These are phyloP conservation scores for Cheilosia soror DNA, from an alignment of 2,888 invertebrate genomes.

Conservation along the genomic window DNA sequence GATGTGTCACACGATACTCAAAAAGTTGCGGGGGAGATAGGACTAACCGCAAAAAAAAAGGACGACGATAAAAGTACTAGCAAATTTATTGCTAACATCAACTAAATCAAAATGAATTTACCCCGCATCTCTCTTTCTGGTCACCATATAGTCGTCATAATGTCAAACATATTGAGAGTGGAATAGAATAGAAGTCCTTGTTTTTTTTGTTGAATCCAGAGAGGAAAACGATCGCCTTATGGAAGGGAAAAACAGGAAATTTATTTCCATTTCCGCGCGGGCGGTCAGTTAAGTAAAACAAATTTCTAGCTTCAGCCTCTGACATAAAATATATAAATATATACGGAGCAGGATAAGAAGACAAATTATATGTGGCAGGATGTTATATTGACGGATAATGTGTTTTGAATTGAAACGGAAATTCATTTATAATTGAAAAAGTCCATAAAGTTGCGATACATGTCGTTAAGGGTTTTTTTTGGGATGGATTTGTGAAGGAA, in stretches of 20 bases:
- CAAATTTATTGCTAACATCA: constrained; percentile 66
- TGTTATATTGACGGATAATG: constrained; percentile 53
- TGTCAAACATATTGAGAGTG: constrained; percentile 55
- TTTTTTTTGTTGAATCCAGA: background rate
- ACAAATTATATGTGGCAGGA: constrained; percentile 46
- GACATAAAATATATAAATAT: background rate
- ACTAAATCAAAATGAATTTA: constrained; percentile 60
- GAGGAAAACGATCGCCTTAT: constrained; percentile 14
- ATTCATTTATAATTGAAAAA: constrained; percentile 66
- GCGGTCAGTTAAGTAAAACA: constrained; percentile 47
- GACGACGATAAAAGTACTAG: constrained; percentile 46
- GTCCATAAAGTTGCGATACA: constrained; percentile 19
- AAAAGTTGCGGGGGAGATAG: background rate
- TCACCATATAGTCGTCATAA: constrained; percentile 40
- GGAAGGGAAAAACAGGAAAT: constrained; percentile 34
- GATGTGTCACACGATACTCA: constrained; percentile 63
- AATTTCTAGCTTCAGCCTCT: constrained; percentile 1
- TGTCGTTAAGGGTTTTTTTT: background rate
- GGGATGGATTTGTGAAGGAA: background rate
- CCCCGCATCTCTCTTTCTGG: background rate
- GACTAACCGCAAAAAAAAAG: background rate
- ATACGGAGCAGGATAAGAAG: constrained; percentile 23
- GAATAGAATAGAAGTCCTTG: constrained; percentile 3
- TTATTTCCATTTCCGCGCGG: constrained; percentile 58
- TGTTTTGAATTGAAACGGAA: constrained; percentile 44